Conservation (phyloP, 2,797 vertebrate species). For the Liasis olivaceus region DNA sequence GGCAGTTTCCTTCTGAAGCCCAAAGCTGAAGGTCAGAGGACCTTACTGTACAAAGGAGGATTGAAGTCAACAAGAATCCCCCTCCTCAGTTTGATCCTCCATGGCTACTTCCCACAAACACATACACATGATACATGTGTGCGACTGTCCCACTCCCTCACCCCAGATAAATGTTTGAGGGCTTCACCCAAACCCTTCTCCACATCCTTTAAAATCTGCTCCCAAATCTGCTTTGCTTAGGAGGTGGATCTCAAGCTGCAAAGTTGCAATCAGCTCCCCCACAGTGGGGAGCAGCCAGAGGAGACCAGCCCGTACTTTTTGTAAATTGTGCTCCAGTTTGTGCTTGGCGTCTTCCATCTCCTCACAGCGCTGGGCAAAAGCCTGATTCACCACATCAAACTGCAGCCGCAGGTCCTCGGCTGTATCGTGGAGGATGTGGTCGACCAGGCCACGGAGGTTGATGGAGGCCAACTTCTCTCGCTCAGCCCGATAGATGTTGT, state of each 20-base stretch:
- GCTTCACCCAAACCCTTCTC: not conserved
- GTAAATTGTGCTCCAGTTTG: slow-evolving; percentile 78
- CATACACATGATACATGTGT: not conserved
- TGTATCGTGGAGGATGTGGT: slow-evolving; percentile 81
- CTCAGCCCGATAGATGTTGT: slow-evolving; percentile 79
- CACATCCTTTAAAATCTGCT: not conserved
- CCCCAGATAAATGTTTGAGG: not conserved
- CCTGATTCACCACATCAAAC: slow-evolving; percentile 74
- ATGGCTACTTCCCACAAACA: not conserved
- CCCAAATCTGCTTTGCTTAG: not conserved
- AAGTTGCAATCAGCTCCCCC: not conserved
- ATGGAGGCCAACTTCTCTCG: slow-evolving; percentile 77
- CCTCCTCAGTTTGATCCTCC: not conserved
- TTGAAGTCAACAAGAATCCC: not conserved
- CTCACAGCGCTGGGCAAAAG: slow-evolving; percentile 78
- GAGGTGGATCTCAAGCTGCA: not conserved
- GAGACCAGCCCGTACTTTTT: slow-evolving; percentile 66
- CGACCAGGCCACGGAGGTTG: slow-evolving; percentile 80
- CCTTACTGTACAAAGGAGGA: not conserved
- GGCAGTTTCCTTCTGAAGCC: not conserved
- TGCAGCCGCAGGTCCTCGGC: slow-evolving; percentile 83
- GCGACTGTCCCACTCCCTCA: not conserved
- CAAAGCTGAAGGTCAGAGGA: not conserved
- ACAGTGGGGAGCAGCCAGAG: not conserved
- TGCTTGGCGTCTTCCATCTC: slow-evolving; percentile 78